Conservation (phyloP, 2,113 vertebrate species). For the Tetrax tetrax region DNA sequence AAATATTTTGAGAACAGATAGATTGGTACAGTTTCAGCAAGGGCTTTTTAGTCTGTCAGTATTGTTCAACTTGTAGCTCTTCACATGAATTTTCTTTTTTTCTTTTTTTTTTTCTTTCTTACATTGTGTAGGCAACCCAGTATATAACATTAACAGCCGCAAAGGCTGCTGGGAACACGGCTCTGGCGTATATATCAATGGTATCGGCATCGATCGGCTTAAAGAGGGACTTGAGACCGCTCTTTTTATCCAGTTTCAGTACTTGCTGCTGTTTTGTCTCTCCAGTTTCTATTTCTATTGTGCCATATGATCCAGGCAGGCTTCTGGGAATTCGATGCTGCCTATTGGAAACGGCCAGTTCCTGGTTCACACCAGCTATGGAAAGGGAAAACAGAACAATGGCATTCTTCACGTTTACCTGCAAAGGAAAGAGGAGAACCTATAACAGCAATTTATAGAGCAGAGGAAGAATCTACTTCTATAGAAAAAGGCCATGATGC, state of each 20-base stretch:
- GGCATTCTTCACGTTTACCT: conserved; percentile 93
- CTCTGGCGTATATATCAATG: conserved; percentile 94
- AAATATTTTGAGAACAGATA: neutral
- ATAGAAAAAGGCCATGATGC: neutral
- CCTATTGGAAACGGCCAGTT: conserved; percentile 84
- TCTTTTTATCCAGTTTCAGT: conserved; percentile 75
- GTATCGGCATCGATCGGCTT: conserved; percentile 96
- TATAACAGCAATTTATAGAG: neutral
- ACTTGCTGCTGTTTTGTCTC: conserved; percentile 62
- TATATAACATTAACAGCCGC: conserved; percentile 96
- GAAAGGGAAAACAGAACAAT: conserved; percentile 96
- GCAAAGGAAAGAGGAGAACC: conserved; percentile 35
- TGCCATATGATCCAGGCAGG: conserved; percentile 74
- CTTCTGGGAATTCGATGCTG: conserved; percentile 75
- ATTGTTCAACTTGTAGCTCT: neutral
- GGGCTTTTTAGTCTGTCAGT: neutral
- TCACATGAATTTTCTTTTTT: neutral
- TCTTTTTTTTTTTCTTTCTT: neutral
- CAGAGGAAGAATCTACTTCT: neutral
- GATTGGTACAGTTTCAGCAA: neutral
- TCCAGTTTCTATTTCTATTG: conserved; percentile 79
- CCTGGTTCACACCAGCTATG: conserved; percentile 90
- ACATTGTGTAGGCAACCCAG: conserved; percentile 97
- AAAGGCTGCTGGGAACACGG: conserved; percentile 94
- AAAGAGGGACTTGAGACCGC: conserved; percentile 85